Evolutionary conservation across 1,140 invertebrate species (phyloP).

Genomic region (Trichogramma pretiosum): DNA sequence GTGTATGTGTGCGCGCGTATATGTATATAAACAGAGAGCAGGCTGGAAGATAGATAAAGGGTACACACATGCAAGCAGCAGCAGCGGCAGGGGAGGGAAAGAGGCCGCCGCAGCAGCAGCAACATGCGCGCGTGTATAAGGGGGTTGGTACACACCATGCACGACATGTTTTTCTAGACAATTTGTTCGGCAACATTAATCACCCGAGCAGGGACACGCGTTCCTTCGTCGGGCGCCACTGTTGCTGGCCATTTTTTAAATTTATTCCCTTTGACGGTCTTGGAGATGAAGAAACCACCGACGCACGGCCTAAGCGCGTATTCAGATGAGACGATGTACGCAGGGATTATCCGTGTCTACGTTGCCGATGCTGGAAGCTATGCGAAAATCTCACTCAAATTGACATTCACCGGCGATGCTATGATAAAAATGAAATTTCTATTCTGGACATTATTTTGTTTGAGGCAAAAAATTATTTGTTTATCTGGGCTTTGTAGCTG

Average conservation of each 20-base stretch:
- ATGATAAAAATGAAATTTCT: too few relatives aligned
- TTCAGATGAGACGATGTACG: too few relatives aligned
- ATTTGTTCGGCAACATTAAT: conserved; percentile 53
- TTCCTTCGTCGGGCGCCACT: conserved; percentile 4
- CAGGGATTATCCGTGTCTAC: too few relatives aligned
- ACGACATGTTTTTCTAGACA: conserved; percentile 52
- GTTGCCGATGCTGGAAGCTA: too few relatives aligned
- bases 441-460: too few relatives aligned
- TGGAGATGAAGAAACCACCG: conserved; percentile 1
- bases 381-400: too few relatives aligned
- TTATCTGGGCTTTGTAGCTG: too few relatives aligned
- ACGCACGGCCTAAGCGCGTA: too few relatives aligned
- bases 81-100: conserved; percentile 26
- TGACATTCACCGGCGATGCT: too few relatives aligned
- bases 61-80: conserved; percentile 29
- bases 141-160: conserved; percentile 15
- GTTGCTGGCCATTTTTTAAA: conserved; percentile 23
- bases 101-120: conserved; percentile 19
- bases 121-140: too few relatives aligned
- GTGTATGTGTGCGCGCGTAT: not conserved
- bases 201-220: conserved; percentile 32
- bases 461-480: too few relatives aligned
- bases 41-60: conserved; percentile 39
- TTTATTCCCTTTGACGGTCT: conserved; percentile 20
- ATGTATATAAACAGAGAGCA: conserved; percentile 6